Evolutionary conservation across 1,140 invertebrate genomes (phyloP).

Genomic region (Uloborus diversus): DNA sequence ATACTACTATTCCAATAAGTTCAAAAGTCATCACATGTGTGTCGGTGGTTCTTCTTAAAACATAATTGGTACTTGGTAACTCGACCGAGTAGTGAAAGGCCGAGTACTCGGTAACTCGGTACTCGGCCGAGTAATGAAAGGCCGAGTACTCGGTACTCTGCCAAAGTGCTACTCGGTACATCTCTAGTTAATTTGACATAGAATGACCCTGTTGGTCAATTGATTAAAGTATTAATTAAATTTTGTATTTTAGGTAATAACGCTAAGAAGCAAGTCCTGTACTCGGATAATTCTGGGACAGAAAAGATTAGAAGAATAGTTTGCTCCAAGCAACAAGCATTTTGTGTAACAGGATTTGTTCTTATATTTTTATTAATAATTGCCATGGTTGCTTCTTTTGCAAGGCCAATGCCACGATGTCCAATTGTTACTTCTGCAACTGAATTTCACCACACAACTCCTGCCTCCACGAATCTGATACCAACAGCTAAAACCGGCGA

Average conservation of each 20-base stretch:
- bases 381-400: constrained; percentile 88
- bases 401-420: constrained; percentile 72
- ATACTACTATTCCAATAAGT: too few species aligned
- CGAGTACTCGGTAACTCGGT: too few species aligned
- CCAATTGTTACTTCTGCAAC: background rate
- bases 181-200: too few species aligned
- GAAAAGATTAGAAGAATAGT: constrained; percentile 77
- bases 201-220: too few species aligned
- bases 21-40: too few species aligned
- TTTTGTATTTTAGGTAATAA: constrained; percentile 72
- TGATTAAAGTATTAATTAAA: too few species aligned
- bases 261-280: constrained; percentile 76
- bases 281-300: constrained; percentile 69
- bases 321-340: constrained; percentile 85
- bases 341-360: constrained; percentile 79
- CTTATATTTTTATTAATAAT: constrained; percentile 81
- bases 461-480: background rate
- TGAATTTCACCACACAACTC: background rate
- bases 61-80: too few species aligned
- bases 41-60: too few species aligned
- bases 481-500: constrained; percentile 71
- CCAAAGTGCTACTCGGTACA: too few species aligned
- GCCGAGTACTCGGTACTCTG: too few species aligned
- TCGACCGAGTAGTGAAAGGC: too few species aligned
- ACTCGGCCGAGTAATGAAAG: too few species aligned